These are phyloP conservation scores for Argentina silus DNA, from an alignment of 2,797 vertebrate genomes.

Conservation along the genomic window DNA sequence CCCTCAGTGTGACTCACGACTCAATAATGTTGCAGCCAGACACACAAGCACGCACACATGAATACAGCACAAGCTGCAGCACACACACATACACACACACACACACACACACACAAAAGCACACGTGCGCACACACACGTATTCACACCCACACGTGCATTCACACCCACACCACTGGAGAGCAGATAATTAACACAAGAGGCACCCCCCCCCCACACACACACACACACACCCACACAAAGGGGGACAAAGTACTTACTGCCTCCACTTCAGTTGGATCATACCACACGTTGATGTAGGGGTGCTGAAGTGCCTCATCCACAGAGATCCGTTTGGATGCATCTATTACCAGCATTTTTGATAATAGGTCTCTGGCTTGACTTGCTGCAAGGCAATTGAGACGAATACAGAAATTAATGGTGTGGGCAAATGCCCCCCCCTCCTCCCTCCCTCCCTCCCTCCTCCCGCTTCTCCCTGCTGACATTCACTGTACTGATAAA, in stretches of 20 bases:
- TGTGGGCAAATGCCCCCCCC: not conserved
- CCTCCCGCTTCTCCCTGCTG: not conserved
- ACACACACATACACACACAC: not conserved
- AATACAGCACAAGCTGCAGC: not conserved
- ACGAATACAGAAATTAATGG: conserved; percentile 17
- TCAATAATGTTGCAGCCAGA: not conserved
- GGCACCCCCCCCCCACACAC: not conserved
- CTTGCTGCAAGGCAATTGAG: conserved; percentile 82
- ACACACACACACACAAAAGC: not conserved
- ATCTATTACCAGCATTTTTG: conserved; percentile 98
- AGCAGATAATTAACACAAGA: not conserved
- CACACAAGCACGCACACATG: not conserved
- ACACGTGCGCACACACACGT: not conserved
- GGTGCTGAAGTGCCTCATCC: conserved; percentile 95
- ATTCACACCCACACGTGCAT: not conserved
- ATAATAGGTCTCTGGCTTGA: conserved; percentile 95
- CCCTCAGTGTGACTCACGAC: not conserved
- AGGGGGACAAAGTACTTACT: conserved; percentile 78
- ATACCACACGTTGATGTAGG: conserved; percentile 98
- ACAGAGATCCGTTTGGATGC: conserved; percentile 96
- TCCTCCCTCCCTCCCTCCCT: not conserved
- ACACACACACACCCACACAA: not conserved
- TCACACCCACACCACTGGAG: not conserved
- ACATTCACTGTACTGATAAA: conserved; percentile 6
- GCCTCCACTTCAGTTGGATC: conserved; percentile 97